Conservation (phyloP, 2,797 vertebrate genomes). For the Phyllotis vaccarum region DNA sequence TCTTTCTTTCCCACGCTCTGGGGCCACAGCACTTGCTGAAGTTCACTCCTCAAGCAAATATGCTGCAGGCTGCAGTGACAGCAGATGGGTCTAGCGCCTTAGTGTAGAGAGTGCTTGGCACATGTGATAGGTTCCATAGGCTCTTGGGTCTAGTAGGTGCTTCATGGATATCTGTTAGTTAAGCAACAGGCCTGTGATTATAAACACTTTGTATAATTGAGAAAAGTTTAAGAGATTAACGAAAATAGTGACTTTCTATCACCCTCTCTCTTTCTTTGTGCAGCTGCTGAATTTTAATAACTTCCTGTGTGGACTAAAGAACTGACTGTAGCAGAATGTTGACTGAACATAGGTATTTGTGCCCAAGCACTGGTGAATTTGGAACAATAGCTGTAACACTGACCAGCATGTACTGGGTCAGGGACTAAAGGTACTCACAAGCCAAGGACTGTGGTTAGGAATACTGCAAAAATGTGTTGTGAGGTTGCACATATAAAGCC, state of each 20-base stretch:
- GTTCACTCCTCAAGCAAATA: neutral
- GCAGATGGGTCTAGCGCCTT: neutral
- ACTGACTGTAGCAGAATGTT: neutral
- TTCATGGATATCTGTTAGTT: slow-evolving; percentile 23
- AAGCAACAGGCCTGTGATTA: neutral
- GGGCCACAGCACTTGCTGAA: neutral
- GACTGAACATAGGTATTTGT: neutral
- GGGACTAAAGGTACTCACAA: neutral
- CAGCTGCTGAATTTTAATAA: neutral
- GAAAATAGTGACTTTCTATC: neutral
- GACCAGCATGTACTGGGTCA: neutral
- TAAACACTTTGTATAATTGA: slow-evolving; percentile 29
- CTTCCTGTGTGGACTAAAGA: neutral
- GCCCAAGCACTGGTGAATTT: neutral
- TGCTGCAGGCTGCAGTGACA: neutral
- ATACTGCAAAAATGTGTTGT: neutral
- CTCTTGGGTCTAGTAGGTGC: neutral
- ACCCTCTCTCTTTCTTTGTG: neutral
- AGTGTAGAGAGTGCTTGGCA: neutral
- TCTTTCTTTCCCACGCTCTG: neutral
- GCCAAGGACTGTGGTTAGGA: neutral
- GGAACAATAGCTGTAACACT: neutral
- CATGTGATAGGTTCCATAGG: neutral
- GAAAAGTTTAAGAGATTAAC: neutral
- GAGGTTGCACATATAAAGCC: neutral